phyloP scores from a whole-genome alignment of 2,888 invertebrate species.

The Drosophila atripex region DNA sequence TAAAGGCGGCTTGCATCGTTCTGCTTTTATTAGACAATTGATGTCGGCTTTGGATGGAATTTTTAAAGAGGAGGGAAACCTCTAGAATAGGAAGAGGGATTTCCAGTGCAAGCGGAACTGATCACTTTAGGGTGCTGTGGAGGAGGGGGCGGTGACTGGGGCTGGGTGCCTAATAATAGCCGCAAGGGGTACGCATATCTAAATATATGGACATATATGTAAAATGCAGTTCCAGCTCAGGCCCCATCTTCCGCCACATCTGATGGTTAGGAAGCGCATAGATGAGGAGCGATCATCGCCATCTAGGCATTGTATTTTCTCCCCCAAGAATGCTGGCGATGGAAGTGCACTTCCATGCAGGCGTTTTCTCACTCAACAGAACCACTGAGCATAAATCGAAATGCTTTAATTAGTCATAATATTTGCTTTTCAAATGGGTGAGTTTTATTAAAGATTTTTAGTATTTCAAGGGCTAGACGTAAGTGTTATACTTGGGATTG shows the following conservation, averaged over 20 bases:
- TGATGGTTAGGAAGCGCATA: constrained; percentile 50
- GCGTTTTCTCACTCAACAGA: constrained; percentile 61
- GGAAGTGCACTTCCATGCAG: constrained; percentile 62
- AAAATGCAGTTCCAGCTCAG: constrained; percentile 47
- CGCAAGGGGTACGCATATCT: constrained; percentile 59
- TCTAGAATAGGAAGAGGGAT: constrained; percentile 8
- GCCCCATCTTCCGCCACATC: constrained; percentile 23
- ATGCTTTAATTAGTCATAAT: not conserved
- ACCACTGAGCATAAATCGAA: constrained; percentile 52
- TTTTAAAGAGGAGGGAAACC: constrained; percentile 5
- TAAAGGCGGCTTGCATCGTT: not conserved
- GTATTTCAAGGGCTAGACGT: not conserved
- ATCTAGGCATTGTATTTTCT: constrained; percentile 19
- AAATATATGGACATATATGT: constrained; percentile 51
- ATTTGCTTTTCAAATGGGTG: not conserved
- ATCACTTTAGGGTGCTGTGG: constrained; percentile 65
- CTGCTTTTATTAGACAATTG: constrained; percentile 65
- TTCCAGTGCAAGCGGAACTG: constrained; percentile 67
- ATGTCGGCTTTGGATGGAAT: constrained; percentile 48
- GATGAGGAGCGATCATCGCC: constrained; percentile 58
- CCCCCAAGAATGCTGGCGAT: constrained; percentile 20
- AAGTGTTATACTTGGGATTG: too few species aligned
- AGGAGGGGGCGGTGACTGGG: not conserved
- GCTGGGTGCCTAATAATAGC: constrained; percentile 67
- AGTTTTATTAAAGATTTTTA: not conserved